These are phyloP conservation scores for Lasius platythorax DNA, from an alignment of 2,888 invertebrate species.

Conservation along the genomic window DNA sequence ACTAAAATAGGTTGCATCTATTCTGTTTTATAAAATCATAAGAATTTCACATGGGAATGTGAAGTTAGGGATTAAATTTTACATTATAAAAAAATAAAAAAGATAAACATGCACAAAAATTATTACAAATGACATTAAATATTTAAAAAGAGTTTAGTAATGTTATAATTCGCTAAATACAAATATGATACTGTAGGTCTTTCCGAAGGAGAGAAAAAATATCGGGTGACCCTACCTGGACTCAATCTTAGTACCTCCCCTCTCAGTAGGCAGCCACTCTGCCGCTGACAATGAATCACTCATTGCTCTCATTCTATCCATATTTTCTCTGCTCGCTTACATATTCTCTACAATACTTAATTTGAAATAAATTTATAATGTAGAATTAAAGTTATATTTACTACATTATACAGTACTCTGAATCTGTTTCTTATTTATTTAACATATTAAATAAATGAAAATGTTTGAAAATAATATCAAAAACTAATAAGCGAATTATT, in stretches of 20 bases:
- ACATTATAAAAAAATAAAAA: neutral
- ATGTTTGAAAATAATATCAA: neutral
- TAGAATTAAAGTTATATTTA: too few relatives aligned
- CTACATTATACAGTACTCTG: neutral
- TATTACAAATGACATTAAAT: neutral
- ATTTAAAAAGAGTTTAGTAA: neutral
- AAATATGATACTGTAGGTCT: neutral
- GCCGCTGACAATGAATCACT: too few relatives aligned
- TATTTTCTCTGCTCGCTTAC: too few relatives aligned
- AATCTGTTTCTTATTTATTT: constrained; percentile 1
- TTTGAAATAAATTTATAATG: neutral
- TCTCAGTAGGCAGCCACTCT: too few relatives aligned
- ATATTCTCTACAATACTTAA: neutral
- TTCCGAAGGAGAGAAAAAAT: too few relatives aligned
- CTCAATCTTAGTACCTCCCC: too few relatives aligned
- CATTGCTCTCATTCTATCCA: too few relatives aligned
- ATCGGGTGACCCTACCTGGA: too few relatives aligned
- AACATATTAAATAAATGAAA: neutral
- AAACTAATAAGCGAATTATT: neutral
- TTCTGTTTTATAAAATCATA: neutral
- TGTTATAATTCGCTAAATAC: neutral
- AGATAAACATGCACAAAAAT: neutral
- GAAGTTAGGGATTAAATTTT: neutral
- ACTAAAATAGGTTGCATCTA: neutral
- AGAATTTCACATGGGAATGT: too few relatives aligned